phyloP scores from a whole-genome alignment of 2,888 invertebrate species.

The Drosophila monieri region DNA sequence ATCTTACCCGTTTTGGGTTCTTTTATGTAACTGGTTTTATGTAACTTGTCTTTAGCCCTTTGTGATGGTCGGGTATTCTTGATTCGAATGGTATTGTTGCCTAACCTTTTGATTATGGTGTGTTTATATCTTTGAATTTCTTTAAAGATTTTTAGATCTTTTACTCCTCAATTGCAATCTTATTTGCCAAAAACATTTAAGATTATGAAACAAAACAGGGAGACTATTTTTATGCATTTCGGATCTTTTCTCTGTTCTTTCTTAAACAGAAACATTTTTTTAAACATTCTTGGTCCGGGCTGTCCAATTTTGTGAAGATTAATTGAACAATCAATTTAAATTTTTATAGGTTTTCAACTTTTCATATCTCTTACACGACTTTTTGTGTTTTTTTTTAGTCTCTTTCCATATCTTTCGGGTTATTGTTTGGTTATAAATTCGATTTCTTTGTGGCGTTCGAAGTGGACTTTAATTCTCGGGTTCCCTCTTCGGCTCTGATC shows the following conservation, averaged over 20 bases:
- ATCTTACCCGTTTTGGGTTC: constrained; percentile 36
- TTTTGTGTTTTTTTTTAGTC: constrained; percentile 43
- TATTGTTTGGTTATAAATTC: constrained; percentile 68
- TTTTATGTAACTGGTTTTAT: constrained; percentile 74
- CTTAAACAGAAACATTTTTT: too few relatives aligned
- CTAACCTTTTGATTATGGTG: constrained; percentile 14
- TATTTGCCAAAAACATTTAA: background rate
- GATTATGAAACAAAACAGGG: background rate
- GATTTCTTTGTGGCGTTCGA: constrained; percentile 61
- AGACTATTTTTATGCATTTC: background rate
- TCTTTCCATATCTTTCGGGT: constrained; percentile 23
- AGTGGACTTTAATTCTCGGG: constrained; percentile 36
- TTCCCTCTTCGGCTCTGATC: constrained; percentile 12
- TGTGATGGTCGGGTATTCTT: constrained; percentile 37
- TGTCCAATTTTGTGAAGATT: constrained; percentile 82
- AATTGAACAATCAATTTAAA: constrained; percentile 84
- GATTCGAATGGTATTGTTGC: constrained; percentile 17
- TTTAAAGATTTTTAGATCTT: background rate
- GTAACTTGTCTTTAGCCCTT: constrained; percentile 54
- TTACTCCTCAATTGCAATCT: constrained; percentile 2
- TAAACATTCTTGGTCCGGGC: constrained; percentile 3
- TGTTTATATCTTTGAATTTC: constrained; percentile 12
- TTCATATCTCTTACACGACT: constrained; percentile 73
- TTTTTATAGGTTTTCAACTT: constrained; percentile 82
- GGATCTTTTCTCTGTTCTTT: background rate